Conservation (phyloP, 2,888 invertebrate species). For the Megamerina dolium region DNA sequence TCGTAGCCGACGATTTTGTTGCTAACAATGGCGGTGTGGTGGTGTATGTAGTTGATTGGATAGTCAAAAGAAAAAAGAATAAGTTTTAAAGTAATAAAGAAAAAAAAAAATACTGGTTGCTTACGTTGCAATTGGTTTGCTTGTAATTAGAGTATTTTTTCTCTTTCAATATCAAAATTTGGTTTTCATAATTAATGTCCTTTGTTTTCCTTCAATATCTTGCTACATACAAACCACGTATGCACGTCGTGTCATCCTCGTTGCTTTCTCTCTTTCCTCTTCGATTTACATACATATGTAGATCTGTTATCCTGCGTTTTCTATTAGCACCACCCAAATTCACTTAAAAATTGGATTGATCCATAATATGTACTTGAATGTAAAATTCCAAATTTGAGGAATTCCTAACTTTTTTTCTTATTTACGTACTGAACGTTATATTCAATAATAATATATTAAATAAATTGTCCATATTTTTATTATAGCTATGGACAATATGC, state of each 20-base stretch:
- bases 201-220: too few relatives aligned
- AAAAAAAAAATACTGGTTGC: constrained; percentile 10
- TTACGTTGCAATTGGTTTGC: constrained; percentile 14
- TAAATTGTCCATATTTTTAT: neutral
- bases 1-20: constrained; percentile 10
- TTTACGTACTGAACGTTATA: too few relatives aligned
- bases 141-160: too few relatives aligned
- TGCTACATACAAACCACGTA: neutral
- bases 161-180: too few relatives aligned
- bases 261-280: too few relatives aligned
- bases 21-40: constrained; percentile 13
- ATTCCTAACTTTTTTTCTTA: too few relatives aligned
- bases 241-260: neutral
- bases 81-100: constrained; percentile 7
- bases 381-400: too few relatives aligned
- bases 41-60: constrained; percentile 9
- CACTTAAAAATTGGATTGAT: too few relatives aligned
- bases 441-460: too few relatives aligned
- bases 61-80: constrained; percentile 4
- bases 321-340: neutral
- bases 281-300: too few relatives aligned
- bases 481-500: neutral
- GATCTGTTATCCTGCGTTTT: neutral
- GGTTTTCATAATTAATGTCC: too few relatives aligned
- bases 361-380: too few relatives aligned